Percentiles rank a stretch among this genome's conserved stretches.
phyloP scores from a whole-genome alignment of 2,888 invertebrate genomes.

The Cremastobaeus sp. region DNA sequence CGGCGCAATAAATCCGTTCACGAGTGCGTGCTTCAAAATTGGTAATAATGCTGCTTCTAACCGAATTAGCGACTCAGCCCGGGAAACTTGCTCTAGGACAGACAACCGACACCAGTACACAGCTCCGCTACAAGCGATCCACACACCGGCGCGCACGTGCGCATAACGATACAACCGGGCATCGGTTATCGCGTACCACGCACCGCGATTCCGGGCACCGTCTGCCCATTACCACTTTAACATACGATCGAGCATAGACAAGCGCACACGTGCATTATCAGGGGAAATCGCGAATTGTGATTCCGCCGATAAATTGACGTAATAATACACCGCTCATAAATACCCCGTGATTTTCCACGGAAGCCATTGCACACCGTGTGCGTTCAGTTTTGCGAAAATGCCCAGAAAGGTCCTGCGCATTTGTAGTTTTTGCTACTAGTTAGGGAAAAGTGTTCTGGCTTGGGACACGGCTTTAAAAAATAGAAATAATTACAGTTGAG shows the following conservation, averaged over 20 bases:
- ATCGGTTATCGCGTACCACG: constrained; percentile 36
- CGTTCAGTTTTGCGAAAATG: too few relatives aligned
- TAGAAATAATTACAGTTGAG: too few relatives aligned
- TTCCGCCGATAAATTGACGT: too few relatives aligned
- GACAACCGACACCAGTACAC: constrained; percentile 16
- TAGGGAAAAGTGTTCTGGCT: too few relatives aligned
- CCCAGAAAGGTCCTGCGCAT: too few relatives aligned
- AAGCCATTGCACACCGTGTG: too few relatives aligned
- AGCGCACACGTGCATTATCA: constrained; percentile 15
- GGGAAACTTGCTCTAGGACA: constrained; percentile 26
- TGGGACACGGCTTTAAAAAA: too few relatives aligned
- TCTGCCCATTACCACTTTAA: constrained; percentile 56
- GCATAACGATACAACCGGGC: constrained; percentile 40
- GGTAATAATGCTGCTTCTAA: constrained; percentile 60
- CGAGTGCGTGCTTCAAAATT: constrained; percentile 54
- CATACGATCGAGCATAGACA: constrained; percentile 47
- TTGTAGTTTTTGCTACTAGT: too few relatives aligned
- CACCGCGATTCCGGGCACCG: constrained; percentile 23
- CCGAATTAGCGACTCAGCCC: constrained; percentile 56
- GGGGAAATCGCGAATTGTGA: too few relatives aligned
- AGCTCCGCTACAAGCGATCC: constrained; percentile 11
- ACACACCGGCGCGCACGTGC: constrained; percentile 41
- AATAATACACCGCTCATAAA: too few relatives aligned
- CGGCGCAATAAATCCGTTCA: constrained; percentile 46
- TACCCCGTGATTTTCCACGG: too few relatives aligned